Base-by-base conservation (phyloP, 2,113 vertebrate species). In the Chascanopsetta lugubris region DNA sequence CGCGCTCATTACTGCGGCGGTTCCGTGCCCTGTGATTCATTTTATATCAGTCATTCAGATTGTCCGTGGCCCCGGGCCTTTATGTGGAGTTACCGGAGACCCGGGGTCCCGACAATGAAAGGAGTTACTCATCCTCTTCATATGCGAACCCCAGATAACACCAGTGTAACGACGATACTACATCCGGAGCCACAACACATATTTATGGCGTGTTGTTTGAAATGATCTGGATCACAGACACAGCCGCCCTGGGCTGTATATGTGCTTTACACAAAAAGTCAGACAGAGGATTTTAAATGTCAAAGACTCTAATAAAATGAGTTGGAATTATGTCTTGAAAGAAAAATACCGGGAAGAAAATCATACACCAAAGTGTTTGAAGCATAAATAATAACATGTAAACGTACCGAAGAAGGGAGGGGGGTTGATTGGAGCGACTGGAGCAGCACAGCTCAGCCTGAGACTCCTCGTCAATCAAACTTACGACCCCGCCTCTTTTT, bases 21-120 rank as follows among this genome's bases (percentile, higher is more conserved):
- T 30, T 62, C 42, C n/a, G n/a, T 24, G 24, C 48, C 43, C 24
- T 15, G 29, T 49, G 64, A 85, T 80, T 84, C 69, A 75, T 79
- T 80, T 59, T 56, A 53, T 70, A 45, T 63, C 40, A 70, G 49
- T 81, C 68, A 79, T 62, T 85, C 79, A 63, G 72, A 47, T 27
- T 56, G 38, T 25, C 45, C 46, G 65, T 69, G 56, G 43, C 70
- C 46, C 20, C 32, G 64, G 70, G 61, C n/a, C 67, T 69, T n/a
- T 80, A 49, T 62, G 56, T 61, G 40, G 46, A 49, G 43, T 56
- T 47, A 54, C 26, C 24, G 29, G 64, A 82, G 75, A 57, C 38
- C 26, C 24, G 29, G 64, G 80, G 75, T 60, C 38, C 69, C 7
- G 51, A 30, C 25, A 36, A 50, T 68, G 29, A 69, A 72, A 69